phyloP scores from a whole-genome alignment of 2,113 vertebrate genomes.

The Garra rufa region DNA sequence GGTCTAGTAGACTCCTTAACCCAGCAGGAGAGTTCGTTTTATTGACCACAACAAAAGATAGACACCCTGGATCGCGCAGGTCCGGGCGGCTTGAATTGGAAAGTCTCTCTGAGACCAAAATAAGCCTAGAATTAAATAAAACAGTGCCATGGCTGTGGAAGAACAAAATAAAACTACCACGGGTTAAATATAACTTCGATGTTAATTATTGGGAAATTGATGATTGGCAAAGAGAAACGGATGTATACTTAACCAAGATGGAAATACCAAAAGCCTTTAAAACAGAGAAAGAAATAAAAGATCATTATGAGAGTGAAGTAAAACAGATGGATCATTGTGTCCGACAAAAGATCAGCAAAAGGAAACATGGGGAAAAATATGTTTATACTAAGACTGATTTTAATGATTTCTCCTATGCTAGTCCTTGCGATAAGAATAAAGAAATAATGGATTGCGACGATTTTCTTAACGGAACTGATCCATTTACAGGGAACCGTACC shows the following conservation, averaged over 20 bases:
- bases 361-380: no score
- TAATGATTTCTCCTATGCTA: not conserved
- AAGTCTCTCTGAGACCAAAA: no score
- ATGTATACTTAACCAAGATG: not conserved
- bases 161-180: not conserved
- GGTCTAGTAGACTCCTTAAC: not conserved
- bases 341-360: no score
- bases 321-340: not conserved
- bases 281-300: not conserved
- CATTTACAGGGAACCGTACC: no score
- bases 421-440: not conserved
- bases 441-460: not conserved
- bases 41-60: not conserved
- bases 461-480: no score
- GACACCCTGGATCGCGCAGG: rapidly evolving
- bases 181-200: not conserved
- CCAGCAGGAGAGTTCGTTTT: not conserved
- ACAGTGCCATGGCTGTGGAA: not conserved
- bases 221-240: not conserved
- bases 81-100: no score
- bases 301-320: not conserved
- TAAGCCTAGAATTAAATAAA: not conserved
- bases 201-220: not conserved
- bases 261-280: not conserved
- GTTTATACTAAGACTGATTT: no score